Conservation (phyloP, 35 echinoderm and acorn worm species). For the Eucidaris tribuloides region DNA sequence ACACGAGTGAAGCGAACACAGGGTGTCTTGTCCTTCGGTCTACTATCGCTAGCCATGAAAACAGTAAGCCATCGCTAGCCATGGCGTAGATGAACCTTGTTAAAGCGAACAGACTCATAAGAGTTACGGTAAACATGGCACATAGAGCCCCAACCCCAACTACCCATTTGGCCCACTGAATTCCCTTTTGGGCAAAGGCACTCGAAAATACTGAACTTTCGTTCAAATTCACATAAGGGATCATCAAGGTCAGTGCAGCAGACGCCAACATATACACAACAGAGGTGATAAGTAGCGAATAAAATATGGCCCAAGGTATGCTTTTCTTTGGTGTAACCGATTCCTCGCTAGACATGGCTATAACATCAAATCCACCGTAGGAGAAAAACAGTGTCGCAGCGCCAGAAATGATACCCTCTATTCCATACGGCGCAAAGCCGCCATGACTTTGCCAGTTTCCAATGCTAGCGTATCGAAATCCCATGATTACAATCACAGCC, state of each 20-base stretch:
- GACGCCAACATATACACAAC: slow-evolving; percentile 57
- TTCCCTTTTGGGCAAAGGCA: slow-evolving; percentile 45
- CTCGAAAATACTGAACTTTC: slow-evolving; percentile 42
- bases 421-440: slow-evolving; percentile 80
- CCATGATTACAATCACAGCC: slow-evolving; percentile 41
- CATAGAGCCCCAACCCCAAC: slow-evolving; percentile 52
- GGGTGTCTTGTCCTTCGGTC: slow-evolving; percentile 54
- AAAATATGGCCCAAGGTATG: slow-evolving; percentile 56
- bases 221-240: slow-evolving; percentile 50
- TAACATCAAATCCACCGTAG: slow-evolving; percentile 85
- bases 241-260: slow-evolving; percentile 56
- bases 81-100: slow-evolving; percentile 78
- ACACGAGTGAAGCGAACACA: slow-evolving; percentile 42
- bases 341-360: slow-evolving; percentile 83
- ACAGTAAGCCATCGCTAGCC: slow-evolving; percentile 79
- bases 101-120: slow-evolving; percentile 56
- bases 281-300: slow-evolving; percentile 43
- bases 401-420: slow-evolving; percentile 61
- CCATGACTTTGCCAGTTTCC: slow-evolving; percentile 61
- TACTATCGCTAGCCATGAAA: slow-evolving; percentile 41
- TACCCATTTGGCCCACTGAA: slow-evolving; percentile 30
- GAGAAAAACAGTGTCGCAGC: slow-evolving; percentile 87
- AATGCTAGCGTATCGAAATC: slow-evolving; percentile 40
- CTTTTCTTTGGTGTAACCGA: slow-evolving; percentile 50
- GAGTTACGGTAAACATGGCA: slow-evolving; percentile 51